These are phyloP conservation scores for Aphelocoma coerulescens DNA, from an alignment of 2,113 vertebrate species.

Conservation along the genomic window DNA sequence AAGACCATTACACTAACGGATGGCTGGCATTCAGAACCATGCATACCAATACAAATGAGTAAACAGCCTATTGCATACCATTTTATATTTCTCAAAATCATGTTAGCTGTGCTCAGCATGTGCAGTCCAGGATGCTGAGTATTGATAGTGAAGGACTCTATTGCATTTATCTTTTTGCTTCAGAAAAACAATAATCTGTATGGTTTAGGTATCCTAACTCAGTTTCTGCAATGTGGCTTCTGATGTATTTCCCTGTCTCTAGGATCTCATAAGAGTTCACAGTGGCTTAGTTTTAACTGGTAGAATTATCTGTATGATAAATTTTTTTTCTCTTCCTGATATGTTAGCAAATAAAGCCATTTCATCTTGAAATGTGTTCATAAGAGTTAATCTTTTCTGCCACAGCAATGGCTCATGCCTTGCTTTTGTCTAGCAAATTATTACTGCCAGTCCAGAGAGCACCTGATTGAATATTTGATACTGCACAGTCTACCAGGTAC, in stretches of 20 bases:
- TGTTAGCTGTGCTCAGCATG: neutral
- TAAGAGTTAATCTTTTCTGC: neutral
- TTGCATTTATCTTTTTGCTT: neutral
- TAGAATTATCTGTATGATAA: neutral
- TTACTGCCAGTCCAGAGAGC: neutral
- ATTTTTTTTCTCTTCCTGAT: neutral
- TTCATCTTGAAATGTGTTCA: neutral
- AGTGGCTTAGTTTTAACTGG: neutral
- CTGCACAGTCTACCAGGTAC: neutral
- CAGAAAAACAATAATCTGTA: neutral
- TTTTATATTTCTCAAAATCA: neutral
- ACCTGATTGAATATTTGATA: neutral
- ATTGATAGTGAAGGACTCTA: neutral
- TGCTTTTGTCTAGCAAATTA: neutral
- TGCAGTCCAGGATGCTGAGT: neutral
- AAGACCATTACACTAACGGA: accelerated
- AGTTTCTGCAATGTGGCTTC: neutral
- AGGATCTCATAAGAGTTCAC: neutral
- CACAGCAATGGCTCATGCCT: neutral
- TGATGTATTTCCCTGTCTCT: neutral
- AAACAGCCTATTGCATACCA: neutral
- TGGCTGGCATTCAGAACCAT: neutral
- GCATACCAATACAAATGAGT: neutral
- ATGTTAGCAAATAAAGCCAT: neutral
- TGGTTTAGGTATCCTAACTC: neutral